Evolutionary conservation across 2,888 invertebrate genomes (phyloP), one percentile per base, ranked within the genome.

Genomic region (Amaurobius ferox): DNA sequence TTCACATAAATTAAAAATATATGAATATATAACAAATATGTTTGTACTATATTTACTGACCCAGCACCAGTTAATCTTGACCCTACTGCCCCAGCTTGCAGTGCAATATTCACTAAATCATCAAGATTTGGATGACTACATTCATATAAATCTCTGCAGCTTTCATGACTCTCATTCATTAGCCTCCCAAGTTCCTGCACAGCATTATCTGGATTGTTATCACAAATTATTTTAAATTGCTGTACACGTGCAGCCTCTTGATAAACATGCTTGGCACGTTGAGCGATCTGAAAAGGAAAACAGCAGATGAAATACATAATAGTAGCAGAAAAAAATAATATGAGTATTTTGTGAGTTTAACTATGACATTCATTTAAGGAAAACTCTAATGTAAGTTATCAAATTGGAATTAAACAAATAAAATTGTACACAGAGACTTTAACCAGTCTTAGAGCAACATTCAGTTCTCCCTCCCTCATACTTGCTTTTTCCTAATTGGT

Each of bases 61-160:
- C 98, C 98, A 35, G 99, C 99, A 40, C 99, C 99, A 0, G 99
- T 99, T 48, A 99, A 93, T 72, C 99, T 94, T n/a, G 96, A 96
- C 61, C 97, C 96, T n/a, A 95, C 92, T 2, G 94, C 94, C 71
- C 94, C 94, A 86, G 93, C 93, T 9, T 95, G 96, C 90, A 95
- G 91, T 88, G 92, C 91, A n/a, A 91, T 88, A 35, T 94, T 93
- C 26, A 98, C 96, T 28, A 99, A 93, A 79, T 93, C 92, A 91
- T 99, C 98, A 89, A 99, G 93, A 90, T 95, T 94, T 0, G 94
- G 93, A 92, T 98, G 97, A 79, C 98, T 98, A 92, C 99, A 99
- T 91, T 99, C 96, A 91, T 98, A 99, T 2, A 96, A 92, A 87
- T 94, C 94, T 80, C 94, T 93, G 73, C 98, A 93, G 90, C 98